Base-by-base conservation (phyloP, 2,888 invertebrate species). In the Aethes cnicana region DNA sequence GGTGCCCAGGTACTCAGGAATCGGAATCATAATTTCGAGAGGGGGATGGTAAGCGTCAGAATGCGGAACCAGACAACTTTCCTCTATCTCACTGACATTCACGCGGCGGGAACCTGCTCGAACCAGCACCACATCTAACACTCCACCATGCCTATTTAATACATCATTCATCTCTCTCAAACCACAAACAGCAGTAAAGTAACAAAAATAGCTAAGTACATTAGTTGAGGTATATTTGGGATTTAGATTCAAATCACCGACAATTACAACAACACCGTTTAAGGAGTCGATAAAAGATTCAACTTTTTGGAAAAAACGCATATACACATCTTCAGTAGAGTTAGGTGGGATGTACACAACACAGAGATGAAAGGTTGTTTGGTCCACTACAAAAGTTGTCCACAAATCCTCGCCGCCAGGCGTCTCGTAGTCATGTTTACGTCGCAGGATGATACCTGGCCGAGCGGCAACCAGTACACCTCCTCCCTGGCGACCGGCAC, bases 401-500 rank as follows among this genome's bases (percentile, higher is more conserved):
- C 43, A 43, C 4, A 43, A 11, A 6, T 42, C 42, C 11, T 42
- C 30, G 2, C 42, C 42, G 18, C 9, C 5, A 3, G 18, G 3
- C 1, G 42, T 42, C 12, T 42, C 42, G 6, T 28, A 20, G 6
- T 42, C 26, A 5, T 2, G 11, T 12, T 20, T 11, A 6, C 20
- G 28, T 2, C 20, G 26, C 11, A 42, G 17, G 0, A 6, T n/a
- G 8, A 42, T 17, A 14, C 18, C 18, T 6, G 30, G 28, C 8
- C 42, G 17, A n/a, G 42, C 18, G 3, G 42, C 42, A 4, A 43
- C 25, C 8, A 43, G n/a, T 8, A 30, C 43, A 18, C 30, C 30
- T 6, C 43, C 43, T 4, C 43, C 32, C 6, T 11, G 23, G 7
- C 16, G 16, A 4, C 32, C 25, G 4, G n/a, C 12, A 8, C 8